Base-by-base conservation (phyloP, 2,113 vertebrate genomes). In the Xiphias gladius region DNA sequence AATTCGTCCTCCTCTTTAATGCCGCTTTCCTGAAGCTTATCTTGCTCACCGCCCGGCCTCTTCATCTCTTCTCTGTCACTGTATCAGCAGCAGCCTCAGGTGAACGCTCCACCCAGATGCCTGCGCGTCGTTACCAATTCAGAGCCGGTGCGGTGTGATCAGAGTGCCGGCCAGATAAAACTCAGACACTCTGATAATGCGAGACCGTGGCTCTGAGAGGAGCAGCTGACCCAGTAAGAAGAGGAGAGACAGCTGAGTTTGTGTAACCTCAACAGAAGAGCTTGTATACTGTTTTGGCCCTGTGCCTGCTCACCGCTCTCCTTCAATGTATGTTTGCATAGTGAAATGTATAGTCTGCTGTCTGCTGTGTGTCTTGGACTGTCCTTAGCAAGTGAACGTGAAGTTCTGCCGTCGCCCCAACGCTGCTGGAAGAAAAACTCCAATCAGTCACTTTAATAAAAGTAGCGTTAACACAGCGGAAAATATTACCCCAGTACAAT, bases 271-370 rank as follows among this genome's bases (percentile, higher is more conserved):
- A 32, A 16, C 20, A 37, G 73, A 66, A 35, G 46, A 61, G 61
- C 64, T 13, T 71, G 58, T 30, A 50, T 43, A 78, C 79, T 11
- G 79, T 70, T 78, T 17, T 87, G 83, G 87, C 87, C 50, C 14
- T 0, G 24, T n/a, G 89, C 71, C 85, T 0, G 24, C 28, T 69
- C 64, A 9, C 74, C 28, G 24, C 74, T n/a, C n/a, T 75, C 3
- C 68, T 41, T 72, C 78, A 0, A 6, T 46, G 50, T 70, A 59
- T 89, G 86, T 86, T 88, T 86, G 72, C 26, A 6, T 8, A 73
- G 76, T 80, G 88, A 86, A 80, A 88, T 55, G 61, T 82, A 88
- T 83, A 75, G 79, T 86, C 86, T 84, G 81, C 50, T 19, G 41
- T 70, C 79, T 72, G 79, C 61, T 74, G 46, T 35, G 62, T 28